Conservation (phyloP, 2,888 invertebrate species). For the Apodemia hepburni region DNA sequence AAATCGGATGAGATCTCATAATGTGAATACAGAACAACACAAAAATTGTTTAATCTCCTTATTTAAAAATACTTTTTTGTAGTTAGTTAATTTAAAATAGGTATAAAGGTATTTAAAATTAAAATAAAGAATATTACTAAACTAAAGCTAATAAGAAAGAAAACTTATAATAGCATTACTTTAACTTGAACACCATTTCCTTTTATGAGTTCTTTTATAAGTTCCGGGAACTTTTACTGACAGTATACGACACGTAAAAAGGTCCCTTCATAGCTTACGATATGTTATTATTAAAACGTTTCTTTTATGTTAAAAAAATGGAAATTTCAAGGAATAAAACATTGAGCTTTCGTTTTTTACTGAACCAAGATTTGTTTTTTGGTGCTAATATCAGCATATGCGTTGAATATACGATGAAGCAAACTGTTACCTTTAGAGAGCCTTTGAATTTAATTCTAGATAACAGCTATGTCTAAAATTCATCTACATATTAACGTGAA, state of each 20-base stretch:
- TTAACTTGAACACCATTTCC: background rate
- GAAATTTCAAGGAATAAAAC: background rate
- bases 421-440: too few species aligned
- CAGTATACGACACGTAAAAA: background rate
- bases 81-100: background rate
- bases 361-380: too few species aligned
- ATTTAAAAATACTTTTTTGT: too few species aligned
- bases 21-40: too few species aligned
- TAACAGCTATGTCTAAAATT: too few species aligned
- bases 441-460: too few species aligned
- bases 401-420: too few species aligned
- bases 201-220: slow-evolving; percentile 26
- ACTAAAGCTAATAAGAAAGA: background rate
- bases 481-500: too few species aligned
- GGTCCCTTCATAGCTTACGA: background rate
- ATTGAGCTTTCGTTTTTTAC: too few species aligned
- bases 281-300: background rate
- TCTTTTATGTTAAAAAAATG: background rate
- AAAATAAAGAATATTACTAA: background rate
- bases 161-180: slow-evolving; percentile 6
- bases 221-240: slow-evolving; percentile 27
- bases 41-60: too few species aligned
- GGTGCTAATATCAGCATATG: too few species aligned
- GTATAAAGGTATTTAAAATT: background rate
- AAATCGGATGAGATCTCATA: too few species aligned